Conservation (phyloP, 1,140 invertebrate species). For the Euglossa dilemma region DNA sequence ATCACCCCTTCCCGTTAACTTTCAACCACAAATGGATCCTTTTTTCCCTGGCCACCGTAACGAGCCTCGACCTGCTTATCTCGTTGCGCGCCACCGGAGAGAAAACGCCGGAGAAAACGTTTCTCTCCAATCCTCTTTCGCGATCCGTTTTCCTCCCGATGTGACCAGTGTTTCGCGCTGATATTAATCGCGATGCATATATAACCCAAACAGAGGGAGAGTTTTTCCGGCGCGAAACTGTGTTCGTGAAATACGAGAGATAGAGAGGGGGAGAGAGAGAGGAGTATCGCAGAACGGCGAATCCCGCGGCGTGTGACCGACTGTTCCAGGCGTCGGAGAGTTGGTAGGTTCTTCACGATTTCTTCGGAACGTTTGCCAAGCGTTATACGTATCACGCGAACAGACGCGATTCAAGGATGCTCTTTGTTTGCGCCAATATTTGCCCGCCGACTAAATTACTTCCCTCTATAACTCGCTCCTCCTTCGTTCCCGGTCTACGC, state of each 20-base stretch:
- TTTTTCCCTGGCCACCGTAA: not conserved
- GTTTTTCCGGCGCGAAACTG: too few species aligned
- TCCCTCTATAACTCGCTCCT: slow-evolving; percentile 37
- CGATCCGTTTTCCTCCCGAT: not conserved
- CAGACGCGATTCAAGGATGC: slow-evolving; percentile 30
- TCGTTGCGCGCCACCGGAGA: not conserved
- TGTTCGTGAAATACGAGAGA: too few species aligned
- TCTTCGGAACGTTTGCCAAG: slow-evolving; percentile 3
- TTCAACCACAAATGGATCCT: slow-evolving; percentile 46
- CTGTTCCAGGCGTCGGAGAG: not conserved
- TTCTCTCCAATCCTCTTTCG: not conserved
- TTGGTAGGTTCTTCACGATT: too few species aligned
- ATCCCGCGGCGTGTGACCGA: too few species aligned
- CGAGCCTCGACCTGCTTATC: slow-evolving; percentile 10
- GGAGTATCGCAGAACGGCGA: too few species aligned
- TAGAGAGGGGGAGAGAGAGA: too few species aligned
- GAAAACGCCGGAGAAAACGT: not conserved
- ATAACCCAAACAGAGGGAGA: too few species aligned
- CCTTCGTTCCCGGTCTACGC: not conserved
- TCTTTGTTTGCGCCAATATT: slow-evolving; percentile 54
- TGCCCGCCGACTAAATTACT: slow-evolving; percentile 52
- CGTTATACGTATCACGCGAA: slow-evolving; percentile 19
- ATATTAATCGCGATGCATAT: too few species aligned
- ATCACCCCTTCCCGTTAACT: not conserved
- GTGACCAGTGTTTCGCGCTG: not conserved